Conservation (phyloP, 2,113 vertebrate species). For the Dasypus novemcinctus region DNA sequence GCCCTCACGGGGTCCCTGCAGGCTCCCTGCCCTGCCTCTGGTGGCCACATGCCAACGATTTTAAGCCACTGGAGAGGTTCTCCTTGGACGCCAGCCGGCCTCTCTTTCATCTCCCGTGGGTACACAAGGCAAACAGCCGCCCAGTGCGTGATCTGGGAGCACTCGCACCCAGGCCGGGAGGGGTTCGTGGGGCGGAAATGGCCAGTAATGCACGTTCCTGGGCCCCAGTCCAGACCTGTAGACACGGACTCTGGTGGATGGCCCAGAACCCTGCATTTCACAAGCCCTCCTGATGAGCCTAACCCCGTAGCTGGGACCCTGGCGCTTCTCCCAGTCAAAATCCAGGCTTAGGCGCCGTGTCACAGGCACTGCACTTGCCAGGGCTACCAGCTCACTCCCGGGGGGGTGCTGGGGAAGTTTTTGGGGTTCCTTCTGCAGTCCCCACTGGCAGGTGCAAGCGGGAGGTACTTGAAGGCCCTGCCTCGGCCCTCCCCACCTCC, state of each 20-base stretch:
- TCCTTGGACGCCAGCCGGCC: too few relatives aligned
- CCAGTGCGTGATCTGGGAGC: too few relatives aligned
- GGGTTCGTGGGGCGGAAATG: not conserved
- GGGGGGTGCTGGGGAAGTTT: not conserved
- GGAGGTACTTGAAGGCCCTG: fast-evolving
- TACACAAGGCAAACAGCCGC: too few relatives aligned
- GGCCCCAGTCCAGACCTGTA: not conserved
- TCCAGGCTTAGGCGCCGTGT: too few relatives aligned
- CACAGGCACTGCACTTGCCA: fast-evolving
- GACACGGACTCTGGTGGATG: not conserved
- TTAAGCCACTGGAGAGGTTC: too few relatives aligned
- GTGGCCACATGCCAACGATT: too few relatives aligned
- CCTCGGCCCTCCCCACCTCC: fast-evolving
- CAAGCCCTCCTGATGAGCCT: fast-evolving
- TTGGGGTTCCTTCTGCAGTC: not conserved
- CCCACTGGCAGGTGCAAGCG: fast-evolving
- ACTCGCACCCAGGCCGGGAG: too few relatives aligned
- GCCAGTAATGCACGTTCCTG: not conserved
- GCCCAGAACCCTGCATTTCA: not conserved
- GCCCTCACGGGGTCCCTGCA: too few relatives aligned
- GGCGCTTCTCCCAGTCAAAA: not conserved
- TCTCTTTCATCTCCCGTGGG: too few relatives aligned
- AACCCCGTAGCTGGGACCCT: not conserved
- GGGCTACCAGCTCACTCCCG: not conserved
- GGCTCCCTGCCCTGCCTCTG: too few relatives aligned